Base-by-base conservation (phyloP, 2,113 vertebrate species). In the Saimiri boliviensis region DNA sequence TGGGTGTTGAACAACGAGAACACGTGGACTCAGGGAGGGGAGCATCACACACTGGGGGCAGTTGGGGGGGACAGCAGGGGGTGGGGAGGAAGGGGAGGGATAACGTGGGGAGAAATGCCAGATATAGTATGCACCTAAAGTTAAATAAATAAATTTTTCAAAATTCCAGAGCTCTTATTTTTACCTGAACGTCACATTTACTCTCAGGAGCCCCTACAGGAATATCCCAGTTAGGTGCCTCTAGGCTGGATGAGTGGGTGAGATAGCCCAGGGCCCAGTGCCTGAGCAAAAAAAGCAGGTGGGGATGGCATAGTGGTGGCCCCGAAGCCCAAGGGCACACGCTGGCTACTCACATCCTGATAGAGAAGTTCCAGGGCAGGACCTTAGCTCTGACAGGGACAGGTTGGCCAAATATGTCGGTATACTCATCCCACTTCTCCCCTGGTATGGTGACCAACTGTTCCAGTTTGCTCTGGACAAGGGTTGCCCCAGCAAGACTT, bases 131-230 rank as follows among this genome's bases (percentile, higher is more conserved):
- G 52, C 52, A 52, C 52, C 52, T 52, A 52, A 52, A 52, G 13
- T 49, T 49, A 49, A 52, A 52, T 49, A 52, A 52, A 52, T 17
- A 52, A 52, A 49, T 45, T 45, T n/a, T n/a, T n/a, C n/a, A 49
- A 49, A 49, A 88, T 84, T 73, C 56, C n/a, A 49, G 84, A 49
- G 81, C 52, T 92, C 74, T 56, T 58, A 35, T 88, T 85, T 96
- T 90, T 60, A 82, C 30, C 63, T 32, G 7, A 85, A 93, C 49
- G 37, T 89, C 76, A 85, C 13, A 58, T 88, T 74, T 60, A 88
- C 35, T 93, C 70, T 60, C 8, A 5, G 23, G 56, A 86, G 23
- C 23, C 11, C 56, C 42, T 25, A 49, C 10, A 86, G 89, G 45
- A 95, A 83, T 81, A 80, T 25, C 49, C 68, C 74, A 47, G 14